Base-by-base conservation (phyloP, 2,113 vertebrate species). In the Semnornis frantzii region DNA sequence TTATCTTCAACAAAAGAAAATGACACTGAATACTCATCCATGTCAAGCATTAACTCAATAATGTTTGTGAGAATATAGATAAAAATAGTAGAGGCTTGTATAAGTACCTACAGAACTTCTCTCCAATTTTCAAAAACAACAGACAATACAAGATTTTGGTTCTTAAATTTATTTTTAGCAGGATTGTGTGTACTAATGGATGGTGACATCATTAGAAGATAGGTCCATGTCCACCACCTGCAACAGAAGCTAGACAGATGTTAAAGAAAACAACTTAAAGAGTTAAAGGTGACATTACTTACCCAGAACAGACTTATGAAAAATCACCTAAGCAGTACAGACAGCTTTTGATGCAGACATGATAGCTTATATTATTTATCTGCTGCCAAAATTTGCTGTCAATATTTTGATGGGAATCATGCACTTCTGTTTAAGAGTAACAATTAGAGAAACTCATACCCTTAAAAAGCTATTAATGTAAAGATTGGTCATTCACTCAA, bases 121-220 rank as follows among this genome's bases (percentile, higher is more conserved):
- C 72, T 90, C 94, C 64, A 77, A 76, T 75, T 94, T 96, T 96
- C 90, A 97, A 98, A 98, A 98, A 98, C 97, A 98, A 96, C 97
- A 99, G 98, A 98, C 98, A 98, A 98, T 98, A 97, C 96, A 97
- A 95, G 98, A 98, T 98, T 97, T 98, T 96, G 94, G 96, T 97
- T 98, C 98, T 98, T 98, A 98, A 95, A 97, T 98, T 98, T 98
- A 98, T 97, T 96, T 97, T 98, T 98, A 98, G 97, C 98, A 98
- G 97, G 97, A 97, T 96, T 96, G 72, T 95, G 91, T 97, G 94
- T 97, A 95, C 91, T 98, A 98, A 97, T 85, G 97, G 93, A 97
- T 96, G 97, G 94, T 95, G 97, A 97, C 97, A 97, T 98, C 98
- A 87, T 92, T 96, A 98, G 97, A 96, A 95, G 97, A 93, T 94